phyloP scores from a whole-genome alignment of 2,113 vertebrate genomes.

The Gobius niger region DNA sequence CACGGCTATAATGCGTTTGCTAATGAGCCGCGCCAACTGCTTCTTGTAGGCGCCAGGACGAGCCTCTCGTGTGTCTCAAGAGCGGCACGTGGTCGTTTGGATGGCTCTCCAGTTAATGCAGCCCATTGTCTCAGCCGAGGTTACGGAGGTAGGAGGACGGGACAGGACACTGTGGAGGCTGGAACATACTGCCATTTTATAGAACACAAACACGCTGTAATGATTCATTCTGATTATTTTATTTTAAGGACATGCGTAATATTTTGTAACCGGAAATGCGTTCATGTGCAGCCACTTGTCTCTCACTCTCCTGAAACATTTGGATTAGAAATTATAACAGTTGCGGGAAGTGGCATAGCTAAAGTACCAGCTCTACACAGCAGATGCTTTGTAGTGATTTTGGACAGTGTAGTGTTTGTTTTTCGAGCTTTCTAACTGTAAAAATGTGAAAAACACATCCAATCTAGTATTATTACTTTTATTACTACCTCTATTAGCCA shows the following conservation, averaged over 20 bases:
- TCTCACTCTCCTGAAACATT: not conserved
- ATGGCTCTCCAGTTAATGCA: constrained; percentile 65
- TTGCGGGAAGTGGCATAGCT: too few species aligned
- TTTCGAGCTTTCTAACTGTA: too few species aligned
- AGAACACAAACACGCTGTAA: not conserved
- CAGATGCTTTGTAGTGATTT: too few species aligned
- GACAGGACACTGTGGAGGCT: constrained; percentile 47
- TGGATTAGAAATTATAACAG: too few species aligned
- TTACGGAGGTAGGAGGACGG: constrained; percentile 40
- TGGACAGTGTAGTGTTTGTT: too few species aligned
- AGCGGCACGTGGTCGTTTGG: constrained; percentile 57
- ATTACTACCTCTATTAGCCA: too few species aligned
- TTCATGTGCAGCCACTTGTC: not conserved
- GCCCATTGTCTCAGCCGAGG: constrained; percentile 57
- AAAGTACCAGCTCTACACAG: not conserved
- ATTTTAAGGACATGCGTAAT: not conserved
- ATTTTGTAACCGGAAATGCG: not conserved
- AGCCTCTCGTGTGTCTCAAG: constrained; percentile 54
- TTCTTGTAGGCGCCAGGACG: constrained; percentile 51
- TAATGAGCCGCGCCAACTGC: constrained; percentile 55
- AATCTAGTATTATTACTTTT: too few species aligned
- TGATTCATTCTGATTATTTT: not conserved
- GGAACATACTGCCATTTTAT: not conserved
- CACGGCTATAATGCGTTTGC: constrained; percentile 29
- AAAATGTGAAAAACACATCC: too few species aligned